A percentile compares a stretch with the other conserved stretches of the same genome.
phyloP scores from a whole-genome alignment of 1,140 invertebrate species.

The Bombus turneri region DNA sequence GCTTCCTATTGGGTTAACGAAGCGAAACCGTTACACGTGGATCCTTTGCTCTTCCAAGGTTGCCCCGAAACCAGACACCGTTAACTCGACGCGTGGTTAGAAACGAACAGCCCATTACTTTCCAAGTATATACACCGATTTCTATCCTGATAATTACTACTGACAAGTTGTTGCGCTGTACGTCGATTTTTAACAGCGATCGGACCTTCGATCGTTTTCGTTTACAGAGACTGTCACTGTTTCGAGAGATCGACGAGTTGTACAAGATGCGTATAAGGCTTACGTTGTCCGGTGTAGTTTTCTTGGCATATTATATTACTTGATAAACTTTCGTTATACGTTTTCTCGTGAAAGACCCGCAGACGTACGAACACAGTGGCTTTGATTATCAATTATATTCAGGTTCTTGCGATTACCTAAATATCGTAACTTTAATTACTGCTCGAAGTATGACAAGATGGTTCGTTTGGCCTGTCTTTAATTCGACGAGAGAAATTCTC shows the following conservation, averaged over 20 bases:
- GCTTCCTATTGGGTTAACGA: conserved; percentile 63
- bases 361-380: not conserved
- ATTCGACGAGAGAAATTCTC: not conserved
- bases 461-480: not conserved
- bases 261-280: not conserved
- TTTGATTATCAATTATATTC: not conserved
- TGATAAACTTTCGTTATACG: not conserved
- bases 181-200: not conserved
- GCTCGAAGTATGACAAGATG: not conserved
- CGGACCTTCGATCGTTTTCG: not conserved
- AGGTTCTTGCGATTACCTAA: not conserved
- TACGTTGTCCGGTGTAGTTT: not conserved
- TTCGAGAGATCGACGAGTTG: not conserved
- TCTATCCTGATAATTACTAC: conserved; percentile 9
- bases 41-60: conserved; percentile 53
- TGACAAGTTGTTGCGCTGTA: not conserved
- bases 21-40: conserved; percentile 57
- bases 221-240: not conserved
- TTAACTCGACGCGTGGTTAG: conserved; percentile 20
- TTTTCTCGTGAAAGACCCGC: not conserved
- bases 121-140: conserved; percentile 30
- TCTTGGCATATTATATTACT: not conserved
- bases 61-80: conserved; percentile 29
- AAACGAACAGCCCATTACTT: conserved; percentile 33
- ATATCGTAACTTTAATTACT: not conserved